A percentile compares a stretch with the other conserved stretches of the same genome.
These are phyloP conservation scores for Cantharis nigra DNA, from an alignment of 2,888 invertebrate species.

Conservation along the genomic window DNA sequence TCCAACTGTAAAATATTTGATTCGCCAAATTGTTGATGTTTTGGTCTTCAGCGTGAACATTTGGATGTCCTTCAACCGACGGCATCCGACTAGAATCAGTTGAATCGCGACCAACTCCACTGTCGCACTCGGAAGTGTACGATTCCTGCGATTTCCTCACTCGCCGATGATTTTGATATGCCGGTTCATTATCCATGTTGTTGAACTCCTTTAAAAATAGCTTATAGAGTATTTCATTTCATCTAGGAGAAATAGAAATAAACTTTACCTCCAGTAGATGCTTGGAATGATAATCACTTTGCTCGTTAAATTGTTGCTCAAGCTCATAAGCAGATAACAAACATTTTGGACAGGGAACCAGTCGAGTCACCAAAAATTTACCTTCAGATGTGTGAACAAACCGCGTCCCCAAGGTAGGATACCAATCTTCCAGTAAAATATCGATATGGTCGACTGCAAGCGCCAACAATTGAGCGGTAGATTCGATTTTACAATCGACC, in stretches of 20 bases:
- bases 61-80: constrained; percentile 77
- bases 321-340: constrained; percentile 58
- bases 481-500: constrained; percentile 79
- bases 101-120: constrained; percentile 84
- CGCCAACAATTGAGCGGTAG: constrained; percentile 81
- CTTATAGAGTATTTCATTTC: neutral
- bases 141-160: constrained; percentile 70
- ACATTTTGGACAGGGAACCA: constrained; percentile 92
- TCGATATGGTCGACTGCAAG: constrained; percentile 95
- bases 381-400: constrained; percentile 98
- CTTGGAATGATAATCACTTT: constrained; percentile 37
- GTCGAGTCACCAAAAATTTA: constrained; percentile 87
- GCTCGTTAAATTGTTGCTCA: constrained; percentile 44
- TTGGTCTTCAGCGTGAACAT: constrained; percentile 52
- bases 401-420: constrained; percentile 92
- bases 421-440: constrained; percentile 96
- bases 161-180: constrained; percentile 40
- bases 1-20: constrained; percentile 73
- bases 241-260: neutral
- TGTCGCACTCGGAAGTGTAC: constrained; percentile 81
- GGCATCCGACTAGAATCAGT: constrained; percentile 80
- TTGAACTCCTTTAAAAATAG: constrained; percentile 8
- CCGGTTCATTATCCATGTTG: constrained; percentile 21
- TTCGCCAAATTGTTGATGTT: constrained; percentile 36
- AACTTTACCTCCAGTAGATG: constrained; percentile 37